phyloP scores from a whole-genome alignment of 2,888 invertebrate species.

The Hirtodrosophila cameraria region DNA sequence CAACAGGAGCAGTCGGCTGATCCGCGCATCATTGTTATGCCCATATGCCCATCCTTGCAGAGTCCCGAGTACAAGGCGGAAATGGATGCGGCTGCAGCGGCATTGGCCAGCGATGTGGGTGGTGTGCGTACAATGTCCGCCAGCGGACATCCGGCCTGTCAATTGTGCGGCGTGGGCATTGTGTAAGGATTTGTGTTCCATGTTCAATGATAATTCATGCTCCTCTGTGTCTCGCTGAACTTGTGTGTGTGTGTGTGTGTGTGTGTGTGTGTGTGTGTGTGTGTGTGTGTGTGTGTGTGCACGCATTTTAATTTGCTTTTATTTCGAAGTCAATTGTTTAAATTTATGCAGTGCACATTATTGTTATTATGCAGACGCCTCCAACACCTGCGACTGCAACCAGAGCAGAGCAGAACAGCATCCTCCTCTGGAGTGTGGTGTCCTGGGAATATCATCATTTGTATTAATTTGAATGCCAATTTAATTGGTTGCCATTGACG shows the following conservation, averaged over 20 bases:
- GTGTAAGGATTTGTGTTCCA: constrained; percentile 81
- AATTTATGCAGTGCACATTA: constrained; percentile 63
- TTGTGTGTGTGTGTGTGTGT: constrained; percentile 10
- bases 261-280: constrained; percentile 20
- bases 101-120: constrained; percentile 69
- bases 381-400: constrained; percentile 57
- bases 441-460: constrained; percentile 64
- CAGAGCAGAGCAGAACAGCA: constrained; percentile 6
- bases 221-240: constrained; percentile 34
- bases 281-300: constrained; percentile 29
- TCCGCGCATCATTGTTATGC: constrained; percentile 82
- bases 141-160: constrained; percentile 83
- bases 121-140: constrained; percentile 79
- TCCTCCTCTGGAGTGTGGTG: constrained; percentile 10
- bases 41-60: constrained; percentile 82
- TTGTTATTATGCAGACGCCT: constrained; percentile 56
- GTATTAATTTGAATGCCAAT: constrained; percentile 76
- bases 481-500: constrained; percentile 72
- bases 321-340: constrained; percentile 74
- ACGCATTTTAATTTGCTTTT: constrained; percentile 76
- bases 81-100: constrained; percentile 80
- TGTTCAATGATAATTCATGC: constrained; percentile 67
- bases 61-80: constrained; percentile 81
- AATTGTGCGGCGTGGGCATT: constrained; percentile 84
- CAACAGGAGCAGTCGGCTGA: constrained; percentile 58